Evolutionary conservation across 2,113 vertebrate genomes (phyloP).

Genomic region (Chunga burmeisteri): DNA sequence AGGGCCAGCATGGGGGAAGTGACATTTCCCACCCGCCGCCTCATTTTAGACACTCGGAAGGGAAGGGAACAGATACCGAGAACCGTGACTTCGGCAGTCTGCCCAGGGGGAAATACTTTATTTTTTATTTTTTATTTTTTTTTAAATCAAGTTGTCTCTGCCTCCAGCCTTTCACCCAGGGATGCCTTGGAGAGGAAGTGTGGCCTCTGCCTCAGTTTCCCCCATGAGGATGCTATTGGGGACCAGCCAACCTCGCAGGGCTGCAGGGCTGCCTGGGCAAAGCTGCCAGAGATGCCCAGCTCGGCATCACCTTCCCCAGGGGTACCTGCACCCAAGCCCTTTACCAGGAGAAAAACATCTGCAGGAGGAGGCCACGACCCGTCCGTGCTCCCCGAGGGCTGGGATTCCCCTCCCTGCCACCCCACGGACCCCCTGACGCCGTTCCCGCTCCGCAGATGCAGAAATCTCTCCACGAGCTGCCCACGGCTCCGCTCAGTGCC

Average conservation of each 20-base stretch:
- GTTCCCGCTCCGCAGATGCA: background rate
- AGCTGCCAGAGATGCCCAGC: background rate
- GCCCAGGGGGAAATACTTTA: background rate
- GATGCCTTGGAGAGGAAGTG: background rate
- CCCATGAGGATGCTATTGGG: background rate
- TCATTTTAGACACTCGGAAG: background rate
- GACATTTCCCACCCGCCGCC: background rate
- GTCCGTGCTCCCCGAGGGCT: background rate
- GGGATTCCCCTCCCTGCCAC: background rate
- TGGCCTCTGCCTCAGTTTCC: background rate
- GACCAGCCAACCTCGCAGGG: background rate
- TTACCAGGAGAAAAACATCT: background rate
- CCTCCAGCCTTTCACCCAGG: background rate
- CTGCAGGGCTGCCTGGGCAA: background rate
- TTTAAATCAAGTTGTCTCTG: background rate
- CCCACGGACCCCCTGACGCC: fast-evolving
- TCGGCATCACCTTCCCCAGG: background rate
- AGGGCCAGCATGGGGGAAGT: background rate
- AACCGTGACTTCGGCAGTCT: background rate
- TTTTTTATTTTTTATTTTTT: too few species aligned
- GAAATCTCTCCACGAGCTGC: background rate
- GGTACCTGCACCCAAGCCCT: background rate
- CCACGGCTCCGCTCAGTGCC: background rate
- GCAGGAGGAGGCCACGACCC: background rate
- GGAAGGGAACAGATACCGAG: background rate